phyloP scores from a whole-genome alignment of 2,797 vertebrate genomes.

The Xyrichtys novacula region DNA sequence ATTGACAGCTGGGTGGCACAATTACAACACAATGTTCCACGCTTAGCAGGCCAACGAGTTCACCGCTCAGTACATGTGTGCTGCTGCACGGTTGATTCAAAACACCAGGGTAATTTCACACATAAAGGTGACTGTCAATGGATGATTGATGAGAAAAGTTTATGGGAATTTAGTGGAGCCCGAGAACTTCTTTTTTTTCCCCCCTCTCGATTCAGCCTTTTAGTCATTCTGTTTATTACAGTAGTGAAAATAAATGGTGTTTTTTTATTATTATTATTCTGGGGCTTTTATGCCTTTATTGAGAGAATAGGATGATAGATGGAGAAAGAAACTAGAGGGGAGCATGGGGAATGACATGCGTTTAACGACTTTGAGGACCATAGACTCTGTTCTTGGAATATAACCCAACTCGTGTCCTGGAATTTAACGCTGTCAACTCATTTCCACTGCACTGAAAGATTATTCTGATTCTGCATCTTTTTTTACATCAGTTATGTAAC shows the following conservation, averaged over 20 bases:
- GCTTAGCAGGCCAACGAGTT: slow-evolving; percentile 64
- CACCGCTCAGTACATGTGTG: slow-evolving; percentile 49
- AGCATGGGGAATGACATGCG: too few relatives aligned
- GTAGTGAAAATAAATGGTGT: slow-evolving; percentile 3
- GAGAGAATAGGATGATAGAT: too few relatives aligned
- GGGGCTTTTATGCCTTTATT: not conserved
- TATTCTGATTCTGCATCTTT: too few relatives aligned
- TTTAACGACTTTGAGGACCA: too few relatives aligned
- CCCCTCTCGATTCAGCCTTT: slow-evolving; percentile 32
- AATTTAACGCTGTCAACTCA: too few relatives aligned
- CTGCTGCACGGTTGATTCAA: slow-evolving; percentile 62
- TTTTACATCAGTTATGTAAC: too few relatives aligned
- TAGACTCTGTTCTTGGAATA: too few relatives aligned
- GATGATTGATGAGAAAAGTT: slow-evolving; percentile 68
- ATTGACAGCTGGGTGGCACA: slow-evolving; percentile 76
- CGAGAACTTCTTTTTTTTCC: slow-evolving; percentile 18
- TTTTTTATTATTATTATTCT: not conserved
- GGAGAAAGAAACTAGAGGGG: too few relatives aligned
- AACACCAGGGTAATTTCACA: slow-evolving; percentile 70
- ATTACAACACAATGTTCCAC: slow-evolving; percentile 64
- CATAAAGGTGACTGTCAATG: slow-evolving; percentile 56
- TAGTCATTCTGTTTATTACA: slow-evolving; percentile 13
- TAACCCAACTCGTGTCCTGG: too few relatives aligned
- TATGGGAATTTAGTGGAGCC: slow-evolving; percentile 5
- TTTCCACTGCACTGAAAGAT: too few relatives aligned